These are phyloP conservation scores for Galemys pyrenaicus DNA, from an alignment of 2,113 vertebrate species.

Conservation along the genomic window DNA sequence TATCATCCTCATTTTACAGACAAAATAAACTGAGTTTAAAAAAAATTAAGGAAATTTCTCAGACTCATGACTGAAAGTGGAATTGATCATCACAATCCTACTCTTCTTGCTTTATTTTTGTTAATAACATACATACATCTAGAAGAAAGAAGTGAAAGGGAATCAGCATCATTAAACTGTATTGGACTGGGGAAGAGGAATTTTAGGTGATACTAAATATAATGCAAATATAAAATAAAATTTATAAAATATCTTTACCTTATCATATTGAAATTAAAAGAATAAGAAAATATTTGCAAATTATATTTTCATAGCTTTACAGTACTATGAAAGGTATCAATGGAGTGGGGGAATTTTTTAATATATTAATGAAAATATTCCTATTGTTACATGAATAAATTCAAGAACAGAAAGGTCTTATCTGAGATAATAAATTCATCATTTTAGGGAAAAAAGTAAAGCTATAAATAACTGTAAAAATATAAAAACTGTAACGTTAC, in stretches of 20 bases:
- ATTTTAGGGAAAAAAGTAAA: background rate
- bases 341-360: background rate
- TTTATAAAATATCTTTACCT: too few species aligned
- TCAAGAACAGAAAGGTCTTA: background rate
- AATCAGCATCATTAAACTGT: background rate
- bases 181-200: background rate
- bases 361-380: background rate
- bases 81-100: background rate
- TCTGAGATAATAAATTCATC: background rate
- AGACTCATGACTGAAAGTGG: background rate
- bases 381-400: background rate
- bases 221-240: background rate
- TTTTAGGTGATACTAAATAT: background rate
- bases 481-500: background rate
- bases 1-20: background rate
- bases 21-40: background rate
- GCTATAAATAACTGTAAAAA: background rate
- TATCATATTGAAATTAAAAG: background rate
- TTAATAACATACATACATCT: background rate
- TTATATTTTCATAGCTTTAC: background rate
- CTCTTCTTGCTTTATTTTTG: conserved; percentile 6
- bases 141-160: background rate
- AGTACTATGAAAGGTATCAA: background rate
- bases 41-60: background rate
- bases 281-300: background rate